phyloP scores from a whole-genome alignment of 2,888 invertebrate genomes.

The Drosophila quasianomalipes region DNA sequence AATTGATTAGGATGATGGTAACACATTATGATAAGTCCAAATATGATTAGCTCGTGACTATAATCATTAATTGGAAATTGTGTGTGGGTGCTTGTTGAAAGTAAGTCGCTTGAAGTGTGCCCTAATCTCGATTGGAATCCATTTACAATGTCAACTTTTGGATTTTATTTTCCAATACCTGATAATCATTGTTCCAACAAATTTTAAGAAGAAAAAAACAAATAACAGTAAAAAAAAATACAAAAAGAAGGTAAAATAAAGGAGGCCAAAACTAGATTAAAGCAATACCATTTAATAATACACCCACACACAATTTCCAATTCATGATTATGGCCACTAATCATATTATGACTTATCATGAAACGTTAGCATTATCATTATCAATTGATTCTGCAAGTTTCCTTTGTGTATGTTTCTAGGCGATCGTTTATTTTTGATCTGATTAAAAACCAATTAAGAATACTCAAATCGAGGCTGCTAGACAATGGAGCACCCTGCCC shows the following conservation, averaged over 20 bases:
- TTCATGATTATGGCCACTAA: conserved; percentile 28
- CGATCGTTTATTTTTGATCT: neutral
- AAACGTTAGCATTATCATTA: conserved; percentile 2
- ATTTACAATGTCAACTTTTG: neutral
- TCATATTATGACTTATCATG: neutral
- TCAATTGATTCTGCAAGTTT: neutral
- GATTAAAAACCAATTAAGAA: neutral
- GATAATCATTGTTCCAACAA: neutral
- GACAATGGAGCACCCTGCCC: neutral
- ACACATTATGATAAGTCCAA: neutral
- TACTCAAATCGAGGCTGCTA: neutral
- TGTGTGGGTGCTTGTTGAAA: conserved; percentile 40
- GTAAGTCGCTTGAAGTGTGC: neutral
- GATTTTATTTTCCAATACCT: neutral
- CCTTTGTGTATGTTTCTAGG: neutral
- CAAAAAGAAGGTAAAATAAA: neutral
- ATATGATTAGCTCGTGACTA: conserved; percentile 24
- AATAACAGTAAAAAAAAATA: neutral
- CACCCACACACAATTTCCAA: conserved; percentile 42
- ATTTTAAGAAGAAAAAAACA: neutral
- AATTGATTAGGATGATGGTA: conserved; percentile 26
- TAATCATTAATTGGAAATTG: conserved; percentile 22
- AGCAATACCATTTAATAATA: conserved; percentile 14
- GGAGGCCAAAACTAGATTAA: neutral
- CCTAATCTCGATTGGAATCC: neutral